phyloP scores from a whole-genome alignment of 2,113 vertebrate genomes.

The Nothobranchius furzeri region DNA sequence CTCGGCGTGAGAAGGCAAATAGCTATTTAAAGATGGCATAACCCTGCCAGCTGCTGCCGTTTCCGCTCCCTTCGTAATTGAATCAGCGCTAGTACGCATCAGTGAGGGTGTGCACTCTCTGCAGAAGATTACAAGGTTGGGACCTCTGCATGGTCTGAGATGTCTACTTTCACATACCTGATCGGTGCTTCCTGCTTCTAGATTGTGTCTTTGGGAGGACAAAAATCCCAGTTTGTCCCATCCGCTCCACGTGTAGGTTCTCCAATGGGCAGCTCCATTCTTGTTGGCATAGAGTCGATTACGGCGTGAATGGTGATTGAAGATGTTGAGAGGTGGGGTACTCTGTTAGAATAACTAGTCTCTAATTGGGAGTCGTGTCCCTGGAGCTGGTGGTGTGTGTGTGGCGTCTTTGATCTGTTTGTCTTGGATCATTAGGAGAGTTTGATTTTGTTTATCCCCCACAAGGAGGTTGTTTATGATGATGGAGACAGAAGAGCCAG shows the following conservation, averaged over 20 bases:
- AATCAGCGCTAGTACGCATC: constrained; percentile 57
- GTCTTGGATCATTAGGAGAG: neutral
- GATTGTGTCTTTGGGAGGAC: neutral
- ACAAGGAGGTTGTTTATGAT: neutral
- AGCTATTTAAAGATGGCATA: constrained; percentile 75
- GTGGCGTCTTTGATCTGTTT: constrained; percentile 1
- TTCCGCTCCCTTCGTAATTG: constrained; percentile 67
- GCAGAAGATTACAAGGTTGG: constrained; percentile 55
- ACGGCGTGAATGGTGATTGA: constrained; percentile 12
- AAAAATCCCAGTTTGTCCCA: constrained; percentile 15
- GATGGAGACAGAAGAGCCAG: neutral
- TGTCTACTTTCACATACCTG: constrained; percentile 52
- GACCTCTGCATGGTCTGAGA: constrained; percentile 33
- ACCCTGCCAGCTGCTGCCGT: constrained; percentile 66
- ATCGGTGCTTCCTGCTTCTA: constrained; percentile 29
- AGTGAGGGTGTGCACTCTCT: constrained; percentile 52
- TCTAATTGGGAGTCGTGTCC: constrained; percentile 8
- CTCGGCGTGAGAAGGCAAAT: constrained; percentile 42
- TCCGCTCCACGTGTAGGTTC: constrained; percentile 18
- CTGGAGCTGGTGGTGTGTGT: constrained; percentile 3
- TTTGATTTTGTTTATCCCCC: neutral
- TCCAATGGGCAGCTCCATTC: neutral
- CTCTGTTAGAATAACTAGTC: neutral
- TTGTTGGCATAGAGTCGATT: neutral
- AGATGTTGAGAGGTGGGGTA: neutral